Conservation (phyloP, 2,888 invertebrate genomes). For the Erebia ligea region DNA sequence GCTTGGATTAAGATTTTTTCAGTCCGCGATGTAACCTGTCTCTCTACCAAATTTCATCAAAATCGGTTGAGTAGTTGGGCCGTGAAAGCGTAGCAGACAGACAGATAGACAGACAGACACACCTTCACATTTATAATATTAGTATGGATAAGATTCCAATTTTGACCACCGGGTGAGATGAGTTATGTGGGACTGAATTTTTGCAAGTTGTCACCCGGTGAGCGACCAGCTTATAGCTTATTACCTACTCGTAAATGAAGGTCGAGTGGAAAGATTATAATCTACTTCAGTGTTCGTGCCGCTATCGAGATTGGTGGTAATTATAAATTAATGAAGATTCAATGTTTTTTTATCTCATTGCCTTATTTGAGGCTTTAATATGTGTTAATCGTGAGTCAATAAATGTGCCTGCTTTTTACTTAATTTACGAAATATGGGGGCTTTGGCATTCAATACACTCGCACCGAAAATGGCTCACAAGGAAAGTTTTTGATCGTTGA, state of each 20-base stretch:
- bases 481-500: neutral
- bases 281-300: slow-evolving; percentile 1
- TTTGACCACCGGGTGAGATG: no score
- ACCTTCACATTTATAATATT: no score
- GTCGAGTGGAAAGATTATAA: slow-evolving; percentile 14
- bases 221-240: neutral
- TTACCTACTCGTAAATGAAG: slow-evolving; percentile 9
- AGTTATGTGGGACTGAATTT: neutral
- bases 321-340: slow-evolving; percentile 17
- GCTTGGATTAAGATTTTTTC: no score
- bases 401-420: neutral
- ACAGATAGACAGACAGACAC: no score
- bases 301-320: slow-evolving; percentile 6
- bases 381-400: slow-evolving; percentile 12
- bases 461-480: neutral
- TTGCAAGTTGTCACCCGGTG: neutral
- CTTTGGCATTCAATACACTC: neutral
- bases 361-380: slow-evolving; percentile 9
- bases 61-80: no score
- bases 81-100: no score
- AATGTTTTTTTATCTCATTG: slow-evolving; percentile 9
- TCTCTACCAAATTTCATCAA: no score
- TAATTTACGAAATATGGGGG: slow-evolving; percentile 1
- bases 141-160: no score
- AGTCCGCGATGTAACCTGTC: no score